phyloP scores from a whole-genome alignment of 1,140 invertebrate genomes.

The Kradibia gibbosae region DNA sequence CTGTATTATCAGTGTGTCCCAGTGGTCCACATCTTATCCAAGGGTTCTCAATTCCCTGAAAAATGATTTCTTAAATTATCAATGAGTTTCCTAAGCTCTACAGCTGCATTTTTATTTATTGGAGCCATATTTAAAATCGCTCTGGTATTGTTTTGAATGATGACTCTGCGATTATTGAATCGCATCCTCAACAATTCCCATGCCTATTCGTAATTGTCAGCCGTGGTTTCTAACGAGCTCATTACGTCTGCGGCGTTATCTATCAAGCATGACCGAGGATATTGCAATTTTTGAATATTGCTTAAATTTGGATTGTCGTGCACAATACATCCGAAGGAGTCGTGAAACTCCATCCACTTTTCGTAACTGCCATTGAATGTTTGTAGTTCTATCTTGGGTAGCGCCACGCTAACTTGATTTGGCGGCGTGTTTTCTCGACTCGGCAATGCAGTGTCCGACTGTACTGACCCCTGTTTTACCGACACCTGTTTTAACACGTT shows the following conservation, averaged over 20 bases:
- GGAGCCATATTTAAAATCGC: background rate
- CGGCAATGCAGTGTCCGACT: too few species aligned
- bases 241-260: background rate
- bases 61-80: background rate
- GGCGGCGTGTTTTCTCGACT: too few species aligned
- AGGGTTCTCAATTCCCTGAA: background rate
- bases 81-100: background rate
- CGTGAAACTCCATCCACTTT: slow-evolving; percentile 11
- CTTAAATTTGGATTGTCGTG: background rate
- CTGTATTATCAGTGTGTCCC: background rate
- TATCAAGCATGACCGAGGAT: background rate
- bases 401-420: too few species aligned
- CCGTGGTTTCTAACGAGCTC: background rate
- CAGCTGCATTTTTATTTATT: background rate
- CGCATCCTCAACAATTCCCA: background rate
- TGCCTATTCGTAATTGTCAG: background rate
- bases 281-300: slow-evolving; percentile 10
- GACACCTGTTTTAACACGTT: too few species aligned
- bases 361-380: background rate
- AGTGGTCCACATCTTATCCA: background rate
- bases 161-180: background rate
- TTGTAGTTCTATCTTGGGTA: background rate
- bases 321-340: background rate
- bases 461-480: too few species aligned
- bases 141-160: background rate